Base-by-base conservation (phyloP, 1,140 invertebrate genomes). In the Euura lappo region DNA sequence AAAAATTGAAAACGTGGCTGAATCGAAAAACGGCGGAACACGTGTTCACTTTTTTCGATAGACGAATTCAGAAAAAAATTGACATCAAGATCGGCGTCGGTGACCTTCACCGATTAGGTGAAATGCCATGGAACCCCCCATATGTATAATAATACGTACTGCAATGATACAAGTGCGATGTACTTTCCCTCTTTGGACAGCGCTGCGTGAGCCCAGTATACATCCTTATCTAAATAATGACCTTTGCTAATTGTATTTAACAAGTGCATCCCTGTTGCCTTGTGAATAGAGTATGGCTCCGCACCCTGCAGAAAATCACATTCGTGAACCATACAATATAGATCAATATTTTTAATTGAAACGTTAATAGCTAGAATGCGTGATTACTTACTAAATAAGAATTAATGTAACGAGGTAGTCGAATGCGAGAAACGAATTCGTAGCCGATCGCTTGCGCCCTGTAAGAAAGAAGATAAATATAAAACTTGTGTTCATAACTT, bases 381-480 rank as follows among this genome's bases (percentile, higher is more conserved):
- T 28, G 28, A 28, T 64, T 70, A 80, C 77, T 84, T 83, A 93
- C 93, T 84, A 91, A 87, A 77, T 91, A 89, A 69, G 89, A 89
- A 81, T 93, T 92, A 66, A 93, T 90, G 78, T 93, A 93, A 77
- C 94, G 87, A 0, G 94, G 93, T 67, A 95, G 85, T 64, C 94
- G 88, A 72, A 91, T 88, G 76, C 93, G 89, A 10, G 92, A 88
- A 64, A 91, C 84, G 65, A 93, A 91, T 74, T 92, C 91, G 81
- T 92, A 91, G 68, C 93, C 93, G 79, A 92, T 88, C 83, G 93
- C 92, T 75, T 91, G 89, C 74, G 93, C 91, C 79, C 91, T 92
- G 74, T 67, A 85, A 86, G 71, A 73, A 80, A 45, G 44, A 65
- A 72, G 70, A 46, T 44, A 47, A 45, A 51, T 71, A 70, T 65